Conservation (phyloP, 2,797 vertebrate species). For the Tadarida brasiliensis region DNA sequence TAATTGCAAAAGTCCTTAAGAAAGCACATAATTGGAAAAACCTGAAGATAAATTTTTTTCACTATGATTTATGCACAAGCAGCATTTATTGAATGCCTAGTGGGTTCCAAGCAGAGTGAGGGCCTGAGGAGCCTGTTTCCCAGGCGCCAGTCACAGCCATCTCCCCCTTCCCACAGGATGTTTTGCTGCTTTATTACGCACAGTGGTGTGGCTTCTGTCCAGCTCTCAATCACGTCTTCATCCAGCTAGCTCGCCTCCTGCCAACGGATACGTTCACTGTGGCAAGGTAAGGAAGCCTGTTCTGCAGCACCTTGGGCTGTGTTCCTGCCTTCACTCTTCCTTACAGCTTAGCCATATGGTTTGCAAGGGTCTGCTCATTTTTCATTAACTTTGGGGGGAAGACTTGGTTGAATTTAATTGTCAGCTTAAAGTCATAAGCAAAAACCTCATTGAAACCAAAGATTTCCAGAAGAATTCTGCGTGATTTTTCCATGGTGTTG, state of each 20-base stretch:
- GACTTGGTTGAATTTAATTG: not conserved
- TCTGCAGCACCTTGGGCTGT: not conserved
- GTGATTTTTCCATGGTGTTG: not conserved
- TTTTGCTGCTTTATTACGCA: constrained; percentile 92
- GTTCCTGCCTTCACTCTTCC: not conserved
- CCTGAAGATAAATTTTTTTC: not conserved
- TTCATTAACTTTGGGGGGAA: not conserved
- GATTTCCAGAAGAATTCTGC: not conserved
- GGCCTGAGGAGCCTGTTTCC: not conserved
- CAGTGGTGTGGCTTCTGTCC: constrained; percentile 92
- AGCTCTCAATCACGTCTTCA: constrained; percentile 90
- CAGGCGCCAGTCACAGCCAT: not conserved
- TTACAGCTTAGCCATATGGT: not conserved
- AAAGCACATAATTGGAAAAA: not conserved
- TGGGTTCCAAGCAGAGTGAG: not conserved
- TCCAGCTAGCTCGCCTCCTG: constrained; percentile 93
- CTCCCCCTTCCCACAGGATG: constrained; percentile 90
- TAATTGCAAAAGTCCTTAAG: not conserved
- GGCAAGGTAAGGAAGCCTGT: constrained; percentile 91
- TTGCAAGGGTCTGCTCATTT: not conserved
- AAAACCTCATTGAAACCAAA: not conserved
- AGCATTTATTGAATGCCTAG: not conserved
- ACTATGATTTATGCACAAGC: not conserved
- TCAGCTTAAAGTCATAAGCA: not conserved
- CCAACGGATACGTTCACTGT: constrained; percentile 92